Evolutionary conservation across 2,797 vertebrate genomes (phyloP).

Genomic region (Harpagifer antarcticus): DNA sequence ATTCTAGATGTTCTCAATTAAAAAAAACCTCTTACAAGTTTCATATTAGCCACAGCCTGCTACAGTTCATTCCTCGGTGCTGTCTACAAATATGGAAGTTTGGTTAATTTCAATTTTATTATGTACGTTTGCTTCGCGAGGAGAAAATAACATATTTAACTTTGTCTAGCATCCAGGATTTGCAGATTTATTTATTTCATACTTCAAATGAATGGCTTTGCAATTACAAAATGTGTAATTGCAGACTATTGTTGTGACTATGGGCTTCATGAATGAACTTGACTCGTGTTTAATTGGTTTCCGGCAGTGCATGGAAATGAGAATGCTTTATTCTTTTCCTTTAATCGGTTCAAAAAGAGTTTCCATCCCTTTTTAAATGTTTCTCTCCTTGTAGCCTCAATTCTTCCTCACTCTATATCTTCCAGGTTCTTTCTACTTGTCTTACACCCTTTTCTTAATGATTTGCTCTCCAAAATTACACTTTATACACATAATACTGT

Average conservation of each 20-base stretch:
- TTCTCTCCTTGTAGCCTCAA: neutral
- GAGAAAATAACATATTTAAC: neutral
- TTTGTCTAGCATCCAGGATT: neutral
- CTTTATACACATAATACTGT: no score
- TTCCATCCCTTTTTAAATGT: neutral
- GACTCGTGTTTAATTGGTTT: conserved; percentile 16
- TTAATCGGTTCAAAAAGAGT: no score
- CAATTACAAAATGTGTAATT: conserved; percentile 20
- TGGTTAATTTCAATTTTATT: no score
- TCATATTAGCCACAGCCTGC: neutral
- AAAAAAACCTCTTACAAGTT: neutral
- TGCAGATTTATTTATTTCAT: neutral
- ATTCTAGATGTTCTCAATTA: neutral
- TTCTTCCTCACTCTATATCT: neutral
- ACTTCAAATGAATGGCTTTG: conserved; percentile 7
- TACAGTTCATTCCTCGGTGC: neutral
- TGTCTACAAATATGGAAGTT: no score
- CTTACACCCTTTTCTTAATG: no score
- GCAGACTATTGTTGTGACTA: neutral
- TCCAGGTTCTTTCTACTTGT: neutral
- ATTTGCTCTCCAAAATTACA: no score
- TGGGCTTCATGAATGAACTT: neutral
- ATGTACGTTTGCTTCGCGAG: no score
- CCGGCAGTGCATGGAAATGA: conserved; percentile 1
- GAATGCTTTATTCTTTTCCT: neutral